phyloP scores from a whole-genome alignment of 2,113 vertebrate species.

The Elachura formosa region DNA sequence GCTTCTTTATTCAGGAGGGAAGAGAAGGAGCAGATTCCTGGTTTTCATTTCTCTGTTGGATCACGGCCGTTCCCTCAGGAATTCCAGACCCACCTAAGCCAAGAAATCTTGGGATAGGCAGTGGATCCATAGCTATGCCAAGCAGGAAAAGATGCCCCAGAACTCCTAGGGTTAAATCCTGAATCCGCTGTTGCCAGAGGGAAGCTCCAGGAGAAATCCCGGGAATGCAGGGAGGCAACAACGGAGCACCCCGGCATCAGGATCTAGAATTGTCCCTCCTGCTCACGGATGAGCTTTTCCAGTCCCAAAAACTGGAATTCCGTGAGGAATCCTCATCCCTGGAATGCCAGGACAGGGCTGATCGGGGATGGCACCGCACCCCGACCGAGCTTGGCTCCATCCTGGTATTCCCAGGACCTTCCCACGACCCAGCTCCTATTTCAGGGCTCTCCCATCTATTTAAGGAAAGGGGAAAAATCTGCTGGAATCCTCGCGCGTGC shows the following conservation, averaged over 20 bases:
- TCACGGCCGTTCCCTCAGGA: neutral
- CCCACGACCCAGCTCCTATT: constrained; percentile 72
- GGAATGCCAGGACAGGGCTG: rapidly evolving
- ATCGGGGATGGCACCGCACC: rapidly evolving
- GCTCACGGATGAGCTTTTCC: neutral
- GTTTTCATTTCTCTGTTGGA: neutral
- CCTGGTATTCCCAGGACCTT: constrained; percentile 55
- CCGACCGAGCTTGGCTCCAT: neutral
- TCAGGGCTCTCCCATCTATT: constrained; percentile 66
- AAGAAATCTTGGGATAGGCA: neutral
- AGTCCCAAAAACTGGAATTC: neutral
- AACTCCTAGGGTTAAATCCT: neutral
- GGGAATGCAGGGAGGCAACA: neutral
- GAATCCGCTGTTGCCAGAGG: neutral
- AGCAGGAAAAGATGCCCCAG: neutral
- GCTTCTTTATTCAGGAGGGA: neutral
- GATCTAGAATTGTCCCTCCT: neutral
- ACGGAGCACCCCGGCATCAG: too few relatives aligned
- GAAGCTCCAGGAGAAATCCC: neutral
- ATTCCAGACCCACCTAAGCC: neutral
- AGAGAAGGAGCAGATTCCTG: neutral
- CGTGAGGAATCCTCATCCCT: rapidly evolving
- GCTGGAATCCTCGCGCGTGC: neutral
- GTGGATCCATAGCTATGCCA: neutral
- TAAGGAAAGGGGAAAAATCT: constrained; percentile 48